Conservation (phyloP, 2,888 invertebrate species). For the Lordiphosa andalusiaca region DNA sequence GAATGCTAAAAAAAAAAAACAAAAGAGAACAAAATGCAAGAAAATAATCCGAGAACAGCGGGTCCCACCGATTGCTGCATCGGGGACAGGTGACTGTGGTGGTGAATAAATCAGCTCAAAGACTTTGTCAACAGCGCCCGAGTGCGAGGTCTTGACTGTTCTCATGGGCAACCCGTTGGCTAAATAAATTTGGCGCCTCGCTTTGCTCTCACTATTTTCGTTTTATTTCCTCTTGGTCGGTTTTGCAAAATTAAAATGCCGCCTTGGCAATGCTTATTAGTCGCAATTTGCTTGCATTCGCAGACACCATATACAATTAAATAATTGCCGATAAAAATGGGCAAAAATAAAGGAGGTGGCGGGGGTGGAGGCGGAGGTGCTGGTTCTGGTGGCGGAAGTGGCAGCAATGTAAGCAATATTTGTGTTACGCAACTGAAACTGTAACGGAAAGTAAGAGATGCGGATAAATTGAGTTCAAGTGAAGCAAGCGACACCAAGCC, state of each 20-base stretch:
- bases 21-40: slow-evolving; percentile 45
- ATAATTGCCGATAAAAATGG: slow-evolving; percentile 59
- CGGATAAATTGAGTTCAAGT: neutral
- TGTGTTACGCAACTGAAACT: slow-evolving; percentile 76
- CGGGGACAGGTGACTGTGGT: slow-evolving; percentile 17
- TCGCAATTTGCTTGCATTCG: slow-evolving; percentile 59
- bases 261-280: slow-evolving; percentile 51
- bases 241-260: slow-evolving; percentile 21
- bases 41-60: slow-evolving; percentile 55
- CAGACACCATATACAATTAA: slow-evolving; percentile 30
- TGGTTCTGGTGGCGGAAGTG: slow-evolving; percentile 64
- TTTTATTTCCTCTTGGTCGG: slow-evolving; percentile 28
- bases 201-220: slow-evolving; percentile 39
- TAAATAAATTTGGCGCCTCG: slow-evolving; percentile 16
- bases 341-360: slow-evolving; percentile 75
- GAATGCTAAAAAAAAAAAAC: slow-evolving; percentile 28
- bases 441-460: slow-evolving; percentile 57
- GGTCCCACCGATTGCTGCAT: slow-evolving; percentile 9
- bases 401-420: slow-evolving; percentile 78
- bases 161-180: neutral
- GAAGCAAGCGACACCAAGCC: too few relatives aligned
- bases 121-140: slow-evolving; percentile 36
- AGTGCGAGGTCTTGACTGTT: slow-evolving; percentile 16
- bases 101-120: slow-evolving; percentile 57
- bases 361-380: slow-evolving; percentile 52